Conservation (phyloP, 2,113 vertebrate genomes). For the Myiagra hebetior region DNA sequence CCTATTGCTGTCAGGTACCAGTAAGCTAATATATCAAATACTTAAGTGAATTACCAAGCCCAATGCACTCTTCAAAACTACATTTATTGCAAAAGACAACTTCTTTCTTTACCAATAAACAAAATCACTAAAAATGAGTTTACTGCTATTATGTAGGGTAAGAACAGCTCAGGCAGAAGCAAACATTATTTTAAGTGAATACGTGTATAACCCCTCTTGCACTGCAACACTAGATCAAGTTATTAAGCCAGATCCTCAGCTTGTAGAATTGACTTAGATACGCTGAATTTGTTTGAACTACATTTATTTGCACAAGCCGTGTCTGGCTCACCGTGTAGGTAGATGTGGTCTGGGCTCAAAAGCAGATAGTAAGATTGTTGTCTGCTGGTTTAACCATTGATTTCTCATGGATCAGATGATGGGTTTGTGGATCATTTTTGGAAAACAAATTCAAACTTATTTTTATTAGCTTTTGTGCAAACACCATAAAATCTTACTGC, state of each 20-base stretch:
- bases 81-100: neutral
- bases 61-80: neutral
- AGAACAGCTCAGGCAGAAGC: neutral
- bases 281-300: neutral
- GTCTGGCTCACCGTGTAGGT: neutral
- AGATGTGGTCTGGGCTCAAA: neutral
- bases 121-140: neutral
- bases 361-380: neutral
- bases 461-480: neutral
- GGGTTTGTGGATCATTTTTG: neutral
- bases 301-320: neutral
- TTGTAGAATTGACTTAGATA: neutral
- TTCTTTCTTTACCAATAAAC: neutral
- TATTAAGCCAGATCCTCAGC: neutral
- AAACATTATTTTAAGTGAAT: neutral
- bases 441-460: neutral
- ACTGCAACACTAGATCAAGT: neutral
- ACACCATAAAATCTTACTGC: neutral
- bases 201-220: neutral
- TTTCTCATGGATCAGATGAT: neutral
- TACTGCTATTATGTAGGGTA: neutral
- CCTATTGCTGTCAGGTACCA: neutral
- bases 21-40: neutral
- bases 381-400: neutral
- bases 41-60: neutral